Conservation (phyloP, 1,140 invertebrate species). For the Ditylenchus dipsaci region DNA sequence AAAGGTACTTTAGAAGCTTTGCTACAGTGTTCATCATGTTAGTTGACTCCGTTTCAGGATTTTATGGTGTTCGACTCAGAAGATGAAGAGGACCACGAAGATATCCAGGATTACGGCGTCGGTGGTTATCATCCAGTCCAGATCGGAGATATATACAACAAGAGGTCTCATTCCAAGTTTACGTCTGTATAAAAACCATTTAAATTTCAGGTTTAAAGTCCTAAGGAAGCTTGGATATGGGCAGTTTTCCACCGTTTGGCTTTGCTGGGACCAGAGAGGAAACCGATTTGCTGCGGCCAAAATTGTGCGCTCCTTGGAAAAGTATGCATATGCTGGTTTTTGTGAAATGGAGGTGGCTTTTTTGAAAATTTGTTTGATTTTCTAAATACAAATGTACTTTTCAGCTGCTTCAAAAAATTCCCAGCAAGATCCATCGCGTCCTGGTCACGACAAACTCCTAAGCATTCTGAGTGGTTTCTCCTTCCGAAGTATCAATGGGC, state of each 20-base stretch:
- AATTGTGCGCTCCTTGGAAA: slow-evolving; percentile 93
- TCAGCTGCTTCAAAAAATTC: background rate
- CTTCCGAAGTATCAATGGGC: background rate
- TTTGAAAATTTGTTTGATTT: background rate
- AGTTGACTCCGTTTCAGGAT: no score
- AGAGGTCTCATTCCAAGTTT: no score
- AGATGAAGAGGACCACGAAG: no score
- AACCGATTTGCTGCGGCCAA: slow-evolving; percentile 93
- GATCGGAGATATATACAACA: no score
- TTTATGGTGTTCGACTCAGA: no score
- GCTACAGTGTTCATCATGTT: no score
- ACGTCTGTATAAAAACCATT: no score
- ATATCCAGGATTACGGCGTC: no score
- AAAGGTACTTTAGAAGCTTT: no score
- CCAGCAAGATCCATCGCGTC: background rate
- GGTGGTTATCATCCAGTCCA: no score
- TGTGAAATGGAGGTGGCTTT: slow-evolving; percentile 78
- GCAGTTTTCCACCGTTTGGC: slow-evolving; percentile 46
- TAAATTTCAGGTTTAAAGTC: slow-evolving; percentile 15
- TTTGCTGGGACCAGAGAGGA: slow-evolving; percentile 64
- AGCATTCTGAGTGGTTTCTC: background rate
- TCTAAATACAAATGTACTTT: background rate
- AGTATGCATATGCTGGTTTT: slow-evolving; percentile 94
- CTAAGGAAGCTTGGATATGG: slow-evolving; percentile 24
- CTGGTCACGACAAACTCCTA: background rate